These are phyloP conservation scores for Glomeris marginata DNA, from an alignment of 2,888 invertebrate species.

Conservation along the genomic window DNA sequence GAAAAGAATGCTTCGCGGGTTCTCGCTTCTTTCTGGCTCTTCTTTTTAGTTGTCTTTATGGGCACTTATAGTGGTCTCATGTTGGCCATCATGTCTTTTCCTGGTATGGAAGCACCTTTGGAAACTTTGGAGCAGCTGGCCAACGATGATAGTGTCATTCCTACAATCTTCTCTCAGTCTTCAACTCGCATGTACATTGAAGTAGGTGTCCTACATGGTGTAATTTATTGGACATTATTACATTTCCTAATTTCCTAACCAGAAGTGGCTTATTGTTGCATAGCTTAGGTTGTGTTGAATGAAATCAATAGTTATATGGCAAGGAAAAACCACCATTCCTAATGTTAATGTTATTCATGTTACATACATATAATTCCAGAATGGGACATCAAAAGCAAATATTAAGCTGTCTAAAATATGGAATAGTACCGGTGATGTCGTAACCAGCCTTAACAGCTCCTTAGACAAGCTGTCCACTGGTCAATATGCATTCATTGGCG, in stretches of 20 bases:
- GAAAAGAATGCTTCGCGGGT: not conserved
- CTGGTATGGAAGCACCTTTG: constrained; percentile 3
- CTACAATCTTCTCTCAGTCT: not conserved
- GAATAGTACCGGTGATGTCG: not conserved
- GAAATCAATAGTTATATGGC: too few species aligned
- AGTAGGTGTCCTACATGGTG: too few species aligned
- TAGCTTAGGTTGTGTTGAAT: too few species aligned
- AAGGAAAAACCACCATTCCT: too few species aligned
- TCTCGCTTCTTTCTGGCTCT: constrained; percentile 7
- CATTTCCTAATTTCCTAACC: too few species aligned
- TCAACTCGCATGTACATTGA: too few species aligned
- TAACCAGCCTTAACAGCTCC: not conserved
- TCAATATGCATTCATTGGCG: constrained; percentile 6
- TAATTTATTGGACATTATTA: too few species aligned
- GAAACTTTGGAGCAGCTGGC: constrained; percentile 7
- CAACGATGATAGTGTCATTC: not conserved
- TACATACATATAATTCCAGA: not conserved
- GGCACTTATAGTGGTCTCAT: constrained; percentile 10
- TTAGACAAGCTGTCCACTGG: not conserved
- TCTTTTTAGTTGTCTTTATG: constrained; percentile 10
- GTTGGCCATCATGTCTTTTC: constrained; percentile 10
- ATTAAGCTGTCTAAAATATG: constrained; percentile 4
- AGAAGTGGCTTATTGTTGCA: constrained; percentile 4
- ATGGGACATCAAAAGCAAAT: not conserved
- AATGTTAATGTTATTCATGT: too few species aligned